phyloP scores from a whole-genome alignment of 2,888 invertebrate genomes.

The Hyalella azteca region DNA sequence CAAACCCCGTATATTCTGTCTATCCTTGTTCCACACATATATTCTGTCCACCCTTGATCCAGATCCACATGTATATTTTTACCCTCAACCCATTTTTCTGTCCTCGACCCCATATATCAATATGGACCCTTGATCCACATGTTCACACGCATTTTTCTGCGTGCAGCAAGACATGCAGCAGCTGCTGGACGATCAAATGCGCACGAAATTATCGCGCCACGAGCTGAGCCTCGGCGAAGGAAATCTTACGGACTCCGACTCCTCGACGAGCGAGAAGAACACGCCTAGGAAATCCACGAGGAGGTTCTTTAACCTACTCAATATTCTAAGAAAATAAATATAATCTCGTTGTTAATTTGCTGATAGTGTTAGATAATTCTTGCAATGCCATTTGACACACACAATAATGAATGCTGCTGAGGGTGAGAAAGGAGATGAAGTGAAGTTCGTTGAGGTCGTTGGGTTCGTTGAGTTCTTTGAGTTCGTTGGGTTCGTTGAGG shows the following conservation, averaged over 20 bases:
- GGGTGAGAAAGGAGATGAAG: too few relatives aligned
- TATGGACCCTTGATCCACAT: too few relatives aligned
- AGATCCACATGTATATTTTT: too few relatives aligned
- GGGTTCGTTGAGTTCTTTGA: neutral
- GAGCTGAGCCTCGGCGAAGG: slow-evolving; percentile 42
- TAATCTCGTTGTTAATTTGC: slow-evolving; percentile 15
- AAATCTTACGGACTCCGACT: slow-evolving; percentile 50
- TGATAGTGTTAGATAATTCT: neutral
- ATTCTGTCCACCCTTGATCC: too few relatives aligned
- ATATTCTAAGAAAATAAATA: slow-evolving; percentile 47
- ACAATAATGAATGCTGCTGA: neutral
- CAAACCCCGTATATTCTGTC: too few relatives aligned
- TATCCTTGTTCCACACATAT: too few relatives aligned
- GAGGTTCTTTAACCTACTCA: slow-evolving; percentile 47
- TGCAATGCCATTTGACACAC: neutral
- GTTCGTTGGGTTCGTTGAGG: neutral
- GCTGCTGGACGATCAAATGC: slow-evolving; percentile 87
- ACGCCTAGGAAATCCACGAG: slow-evolving; percentile 51
- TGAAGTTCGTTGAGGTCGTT: neutral
- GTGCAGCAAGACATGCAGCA: slow-evolving; percentile 94
- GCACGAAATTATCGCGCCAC: slow-evolving; percentile 71
- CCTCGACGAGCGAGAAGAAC: slow-evolving; percentile 52
- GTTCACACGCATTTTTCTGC: too few relatives aligned
- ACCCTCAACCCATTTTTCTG: too few relatives aligned
- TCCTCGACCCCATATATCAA: too few relatives aligned